Evolutionary conservation across 2,797 vertebrate species (phyloP), one percentile per base, ranked within the genome.

Genomic region (Hippocampus kuda): DNA sequence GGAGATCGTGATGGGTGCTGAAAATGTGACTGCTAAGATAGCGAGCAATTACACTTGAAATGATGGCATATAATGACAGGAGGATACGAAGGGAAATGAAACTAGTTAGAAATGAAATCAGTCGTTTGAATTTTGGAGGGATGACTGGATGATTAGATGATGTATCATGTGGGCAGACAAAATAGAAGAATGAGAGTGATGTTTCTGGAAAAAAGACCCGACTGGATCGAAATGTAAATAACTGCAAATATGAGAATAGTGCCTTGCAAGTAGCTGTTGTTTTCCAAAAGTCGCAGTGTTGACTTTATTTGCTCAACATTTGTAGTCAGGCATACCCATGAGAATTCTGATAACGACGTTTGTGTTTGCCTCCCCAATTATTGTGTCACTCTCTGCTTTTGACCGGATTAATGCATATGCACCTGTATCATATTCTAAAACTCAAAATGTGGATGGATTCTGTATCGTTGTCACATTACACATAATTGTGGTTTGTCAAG

Each of bases 61-160:
- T 70, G 51, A 81, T 57, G 70, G 67, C 53, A 70, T 41, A 62
- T 69, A 65, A 65, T 48, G 63, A 48, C 63, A 65, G 63, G 24
- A 16, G 24, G 41, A 48, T 65, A 65, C 27, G 63, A 65, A 65
- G 24, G 63, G 24, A 48, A 27, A 64, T 65, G 27, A 42, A 65
- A 65, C 62, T 68, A 48, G 62, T 24, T 72, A 42, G 69, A 72
- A 72, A 68, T 65, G 20, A 68, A 75, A 74, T 74, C 54, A 69
- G 26, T 72, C 22, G 65, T 67, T 57, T 48, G 54, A 67, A 56
- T 70, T 74, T 68, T 62, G 27, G 60, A 70, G 48, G 51, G 59
- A 18, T 54, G 26, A 44, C 70, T 70, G 30, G 54, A 61, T 70
- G 72, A 72, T 72, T 70, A 68, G 65, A 67, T 34, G 64, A 51